phyloP scores from a whole-genome alignment of 1,140 invertebrate species.

The Aphaenogaster rudis region DNA sequence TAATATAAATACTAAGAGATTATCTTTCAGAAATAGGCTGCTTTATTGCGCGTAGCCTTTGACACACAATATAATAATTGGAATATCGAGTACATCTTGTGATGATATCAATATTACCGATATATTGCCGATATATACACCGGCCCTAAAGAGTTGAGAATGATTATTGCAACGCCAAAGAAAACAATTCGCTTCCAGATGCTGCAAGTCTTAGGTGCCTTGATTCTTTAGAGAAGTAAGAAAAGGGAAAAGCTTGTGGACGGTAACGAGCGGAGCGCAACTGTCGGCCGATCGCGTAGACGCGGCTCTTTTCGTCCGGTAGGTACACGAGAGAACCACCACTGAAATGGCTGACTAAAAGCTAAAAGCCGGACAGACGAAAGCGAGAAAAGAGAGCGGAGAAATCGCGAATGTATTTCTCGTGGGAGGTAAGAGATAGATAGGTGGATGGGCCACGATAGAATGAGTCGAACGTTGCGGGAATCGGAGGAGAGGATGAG shows the following conservation, averaged over 20 bases:
- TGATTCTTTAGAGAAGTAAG: constrained; percentile 29
- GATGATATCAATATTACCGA: neutral
- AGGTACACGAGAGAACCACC: constrained; percentile 38
- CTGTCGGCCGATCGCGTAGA: constrained; percentile 30
- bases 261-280: constrained; percentile 35
- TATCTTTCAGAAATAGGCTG: neutral
- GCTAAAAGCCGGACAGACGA: constrained; percentile 75
- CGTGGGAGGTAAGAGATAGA: constrained; percentile 38
- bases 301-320: constrained; percentile 27
- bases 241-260: constrained; percentile 33
- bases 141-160: neutral
- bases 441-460: constrained; percentile 27
- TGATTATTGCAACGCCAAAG: neutral
- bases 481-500: constrained; percentile 15
- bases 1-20: neutral
- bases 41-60: neutral
- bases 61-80: neutral
- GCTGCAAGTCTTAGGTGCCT: neutral
- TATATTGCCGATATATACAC: neutral
- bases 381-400: constrained; percentile 40
- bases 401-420: constrained; percentile 43
- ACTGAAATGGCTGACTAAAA: constrained; percentile 71
- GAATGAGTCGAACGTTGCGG: constrained; percentile 50
- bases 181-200: neutral
- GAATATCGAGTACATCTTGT: neutral